Conservation (phyloP, 1,140 invertebrate genomes). For the Drosophila triauraria region DNA sequence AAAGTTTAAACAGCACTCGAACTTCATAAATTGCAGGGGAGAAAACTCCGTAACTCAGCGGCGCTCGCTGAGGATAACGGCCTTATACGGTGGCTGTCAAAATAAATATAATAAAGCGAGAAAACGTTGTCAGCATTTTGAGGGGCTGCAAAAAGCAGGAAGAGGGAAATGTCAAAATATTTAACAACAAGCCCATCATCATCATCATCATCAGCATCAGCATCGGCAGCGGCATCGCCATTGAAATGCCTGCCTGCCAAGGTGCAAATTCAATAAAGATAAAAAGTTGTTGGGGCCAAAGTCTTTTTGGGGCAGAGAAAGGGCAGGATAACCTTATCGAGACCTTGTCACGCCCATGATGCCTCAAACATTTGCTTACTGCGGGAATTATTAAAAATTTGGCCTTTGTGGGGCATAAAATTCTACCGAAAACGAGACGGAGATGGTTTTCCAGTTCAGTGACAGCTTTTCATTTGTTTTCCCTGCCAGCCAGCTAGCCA, state of each 20-base stretch:
- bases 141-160: slow-evolving; percentile 16
- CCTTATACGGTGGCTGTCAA: slow-evolving; percentile 56
- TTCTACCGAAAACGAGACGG: slow-evolving; percentile 33
- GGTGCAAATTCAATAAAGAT: slow-evolving; percentile 68
- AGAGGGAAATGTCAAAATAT: slow-evolving; percentile 62
- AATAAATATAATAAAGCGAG: slow-evolving; percentile 61
- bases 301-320: slow-evolving; percentile 4
- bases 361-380: slow-evolving; percentile 38
- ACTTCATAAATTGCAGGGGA: slow-evolving; percentile 49
- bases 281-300: slow-evolving; percentile 50
- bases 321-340: slow-evolving; percentile 53
- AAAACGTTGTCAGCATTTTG: slow-evolving; percentile 54
- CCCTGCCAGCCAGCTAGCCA: slow-evolving; percentile 10
- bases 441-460: slow-evolving; percentile 65
- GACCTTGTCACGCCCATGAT: slow-evolving; percentile 49
- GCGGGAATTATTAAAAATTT: slow-evolving; percentile 58
- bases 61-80: slow-evolving; percentile 40
- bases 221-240: slow-evolving; percentile 16
- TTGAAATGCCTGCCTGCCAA: slow-evolving; percentile 58
- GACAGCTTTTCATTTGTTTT: slow-evolving; percentile 58
- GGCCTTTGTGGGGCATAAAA: slow-evolving; percentile 58
- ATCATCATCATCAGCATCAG: slow-evolving; percentile 46
- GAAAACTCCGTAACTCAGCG: slow-evolving; percentile 2
- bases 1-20: slow-evolving; percentile 58
- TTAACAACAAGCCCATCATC: slow-evolving; percentile 63